These are phyloP conservation scores for Nothocercus julius DNA, from an alignment of 2,113 vertebrate genomes.

Conservation along the genomic window DNA sequence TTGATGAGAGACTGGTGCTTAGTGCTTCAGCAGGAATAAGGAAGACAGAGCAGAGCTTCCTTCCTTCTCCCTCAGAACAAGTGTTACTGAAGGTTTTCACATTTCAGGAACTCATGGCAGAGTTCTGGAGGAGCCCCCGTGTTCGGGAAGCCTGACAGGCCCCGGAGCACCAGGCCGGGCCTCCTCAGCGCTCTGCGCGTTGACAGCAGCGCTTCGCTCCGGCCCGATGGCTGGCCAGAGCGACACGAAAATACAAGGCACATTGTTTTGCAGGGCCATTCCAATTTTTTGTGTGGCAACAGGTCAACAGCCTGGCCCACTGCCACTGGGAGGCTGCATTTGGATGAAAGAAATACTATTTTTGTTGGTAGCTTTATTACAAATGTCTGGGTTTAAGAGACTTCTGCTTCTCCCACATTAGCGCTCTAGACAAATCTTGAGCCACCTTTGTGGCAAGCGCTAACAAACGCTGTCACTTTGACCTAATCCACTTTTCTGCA, in stretches of 20 bases:
- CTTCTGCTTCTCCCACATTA: slow-evolving; percentile 78
- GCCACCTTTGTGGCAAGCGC: slow-evolving; percentile 67
- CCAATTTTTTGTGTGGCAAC: slow-evolving; percentile 49
- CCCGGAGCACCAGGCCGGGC: neutral
- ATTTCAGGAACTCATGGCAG: neutral
- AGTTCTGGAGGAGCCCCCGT: neutral
- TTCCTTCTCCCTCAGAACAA: neutral
- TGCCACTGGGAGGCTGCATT: slow-evolving; percentile 61
- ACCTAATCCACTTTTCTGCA: slow-evolving; percentile 92
- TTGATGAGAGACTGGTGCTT: neutral
- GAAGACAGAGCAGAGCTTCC: neutral
- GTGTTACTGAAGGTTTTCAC: fast-evolving
- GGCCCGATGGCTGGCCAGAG: neutral
- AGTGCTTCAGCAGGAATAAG: fast-evolving
- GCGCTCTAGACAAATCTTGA: slow-evolving; percentile 65
- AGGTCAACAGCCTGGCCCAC: slow-evolving; percentile 71
- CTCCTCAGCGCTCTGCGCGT: neutral
- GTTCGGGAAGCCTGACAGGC: neutral
- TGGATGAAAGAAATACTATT: slow-evolving; percentile 70
- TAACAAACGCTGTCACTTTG: slow-evolving; percentile 82
- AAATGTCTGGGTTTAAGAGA: slow-evolving; percentile 77
- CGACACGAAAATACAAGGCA: neutral
- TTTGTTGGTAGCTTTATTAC: slow-evolving; percentile 66
- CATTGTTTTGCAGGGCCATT: slow-evolving; percentile 25
- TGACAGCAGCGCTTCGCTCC: neutral